Conservation (phyloP, 2,888 invertebrate genomes). For the Hydrotaea diabolus region DNA sequence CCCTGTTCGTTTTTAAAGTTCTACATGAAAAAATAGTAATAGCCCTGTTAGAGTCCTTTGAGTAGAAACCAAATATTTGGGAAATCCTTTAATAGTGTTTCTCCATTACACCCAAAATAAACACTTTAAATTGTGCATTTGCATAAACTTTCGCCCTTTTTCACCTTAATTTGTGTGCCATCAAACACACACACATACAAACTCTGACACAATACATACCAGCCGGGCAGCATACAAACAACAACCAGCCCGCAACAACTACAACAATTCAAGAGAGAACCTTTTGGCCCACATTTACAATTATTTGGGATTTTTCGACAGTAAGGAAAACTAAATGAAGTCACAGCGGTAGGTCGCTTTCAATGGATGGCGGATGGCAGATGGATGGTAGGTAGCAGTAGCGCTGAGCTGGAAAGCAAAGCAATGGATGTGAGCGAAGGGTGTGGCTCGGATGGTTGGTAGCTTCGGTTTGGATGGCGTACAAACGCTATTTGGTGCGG, state of each 20-base stretch:
- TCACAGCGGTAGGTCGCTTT: slow-evolving; percentile 63
- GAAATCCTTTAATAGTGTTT: slow-evolving; percentile 13
- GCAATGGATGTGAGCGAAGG: not conserved
- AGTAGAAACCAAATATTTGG: slow-evolving; percentile 15
- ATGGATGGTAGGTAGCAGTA: not conserved
- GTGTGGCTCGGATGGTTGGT: not conserved
- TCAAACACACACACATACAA: slow-evolving; percentile 35
- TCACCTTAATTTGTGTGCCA: slow-evolving; percentile 62
- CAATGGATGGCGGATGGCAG: slow-evolving; percentile 23
- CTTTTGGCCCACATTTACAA: slow-evolving; percentile 65
- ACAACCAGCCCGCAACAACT: not conserved
- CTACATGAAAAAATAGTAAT: too few species aligned
- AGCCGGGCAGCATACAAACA: not conserved
- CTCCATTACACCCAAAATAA: slow-evolving; percentile 9
- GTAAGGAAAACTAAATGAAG: slow-evolving; percentile 63
- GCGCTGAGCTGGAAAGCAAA: not conserved
- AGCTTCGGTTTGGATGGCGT: not conserved
- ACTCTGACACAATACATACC: not conserved
- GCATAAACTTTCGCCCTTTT: slow-evolving; percentile 56
- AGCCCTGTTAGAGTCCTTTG: too few species aligned
- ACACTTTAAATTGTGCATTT: slow-evolving; percentile 18
- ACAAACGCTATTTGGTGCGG: slow-evolving; percentile 18
- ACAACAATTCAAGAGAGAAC: slow-evolving; percentile 31
- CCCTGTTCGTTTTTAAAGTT: too few species aligned
- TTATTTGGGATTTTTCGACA: slow-evolving; percentile 67